Evolutionary conservation across 2,888 invertebrate species (phyloP).

Genomic region (Napeogenes inachia): DNA sequence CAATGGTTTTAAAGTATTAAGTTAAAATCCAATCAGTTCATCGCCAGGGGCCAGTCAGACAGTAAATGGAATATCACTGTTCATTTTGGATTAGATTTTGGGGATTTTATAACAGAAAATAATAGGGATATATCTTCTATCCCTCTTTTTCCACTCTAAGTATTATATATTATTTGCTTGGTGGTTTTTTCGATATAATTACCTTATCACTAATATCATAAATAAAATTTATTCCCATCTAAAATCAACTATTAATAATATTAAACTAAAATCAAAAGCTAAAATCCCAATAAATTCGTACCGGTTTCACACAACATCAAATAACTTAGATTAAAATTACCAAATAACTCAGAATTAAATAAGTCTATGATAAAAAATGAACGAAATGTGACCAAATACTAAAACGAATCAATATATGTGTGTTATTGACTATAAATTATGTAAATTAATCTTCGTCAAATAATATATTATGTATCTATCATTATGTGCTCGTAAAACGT

Average conservation of each 20-base stretch:
- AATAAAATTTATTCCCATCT: not conserved
- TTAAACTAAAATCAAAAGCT: not conserved
- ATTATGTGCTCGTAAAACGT: slow-evolving; percentile 9
- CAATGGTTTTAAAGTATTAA: slow-evolving; percentile 6
- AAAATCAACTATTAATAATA: not conserved
- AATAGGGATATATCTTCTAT: too few relatives aligned
- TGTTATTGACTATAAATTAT: slow-evolving; percentile 13
- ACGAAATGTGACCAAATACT: too few relatives aligned
- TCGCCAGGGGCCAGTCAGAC: slow-evolving; percentile 10
- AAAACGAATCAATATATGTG: slow-evolving; percentile 6
- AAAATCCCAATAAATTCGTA: not conserved
- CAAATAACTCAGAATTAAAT: too few relatives aligned
- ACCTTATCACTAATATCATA: not conserved
- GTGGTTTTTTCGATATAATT: too few relatives aligned
- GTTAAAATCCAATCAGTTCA: slow-evolving; percentile 5
- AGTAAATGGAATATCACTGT: slow-evolving; percentile 13
- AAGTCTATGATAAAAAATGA: too few relatives aligned
- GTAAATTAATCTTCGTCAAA: slow-evolving; percentile 14
- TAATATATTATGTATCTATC: slow-evolving; percentile 5
- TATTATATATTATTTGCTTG: not conserved
- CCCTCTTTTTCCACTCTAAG: too few relatives aligned
- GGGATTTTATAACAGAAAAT: not conserved
- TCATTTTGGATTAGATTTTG: slow-evolving; percentile 11
- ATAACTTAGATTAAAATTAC: not conserved
- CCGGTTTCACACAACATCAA: not conserved